A percentile compares a stretch with the other conserved stretches of the same genome.
These are phyloP conservation scores for Microcebus lehilahytsara DNA, from an alignment of 2,113 vertebrate species.

Conservation along the genomic window DNA sequence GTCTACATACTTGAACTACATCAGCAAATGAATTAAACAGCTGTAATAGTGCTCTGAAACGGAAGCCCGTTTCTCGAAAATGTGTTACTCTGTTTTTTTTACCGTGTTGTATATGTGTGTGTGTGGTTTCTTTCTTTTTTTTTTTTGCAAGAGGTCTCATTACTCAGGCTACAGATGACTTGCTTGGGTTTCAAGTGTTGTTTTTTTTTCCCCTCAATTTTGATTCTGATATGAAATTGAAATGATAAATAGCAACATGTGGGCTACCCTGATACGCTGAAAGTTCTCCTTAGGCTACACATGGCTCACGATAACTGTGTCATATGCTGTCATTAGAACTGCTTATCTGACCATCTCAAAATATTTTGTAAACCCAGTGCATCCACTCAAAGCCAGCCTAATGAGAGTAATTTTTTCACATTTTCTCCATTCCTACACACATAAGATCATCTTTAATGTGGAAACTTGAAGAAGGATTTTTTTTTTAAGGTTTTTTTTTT, in stretches of 20 bases:
- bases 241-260: constrained; percentile 67
- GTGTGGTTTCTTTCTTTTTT: background rate
- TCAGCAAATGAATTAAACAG: background rate
- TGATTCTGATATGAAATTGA: constrained; percentile 60
- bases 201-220: constrained; percentile 20
- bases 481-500: background rate
- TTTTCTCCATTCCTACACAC: background rate
- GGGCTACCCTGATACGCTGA: constrained; percentile 61
- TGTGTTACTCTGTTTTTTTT: background rate
- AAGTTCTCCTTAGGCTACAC: constrained; percentile 14
- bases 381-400: background rate
- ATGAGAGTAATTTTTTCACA: background rate
- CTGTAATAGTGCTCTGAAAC: constrained; percentile 33
- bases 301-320: constrained; percentile 60
- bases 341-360: constrained; percentile 45
- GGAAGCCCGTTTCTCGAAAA: constrained; percentile 52
- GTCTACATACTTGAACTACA: background rate
- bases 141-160: background rate
- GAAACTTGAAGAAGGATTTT: constrained; percentile 17
- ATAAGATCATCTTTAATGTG: background rate
- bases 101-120: too few relatives aligned
- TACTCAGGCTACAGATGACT: constrained; percentile 35
- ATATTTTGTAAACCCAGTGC: constrained; percentile 44
- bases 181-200: constrained; percentile 36
- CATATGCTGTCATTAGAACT: constrained; percentile 4